These are phyloP conservation scores for Lutraria rhynchaena DNA, from an alignment of 1,140 invertebrate species.

Conservation along the genomic window DNA sequence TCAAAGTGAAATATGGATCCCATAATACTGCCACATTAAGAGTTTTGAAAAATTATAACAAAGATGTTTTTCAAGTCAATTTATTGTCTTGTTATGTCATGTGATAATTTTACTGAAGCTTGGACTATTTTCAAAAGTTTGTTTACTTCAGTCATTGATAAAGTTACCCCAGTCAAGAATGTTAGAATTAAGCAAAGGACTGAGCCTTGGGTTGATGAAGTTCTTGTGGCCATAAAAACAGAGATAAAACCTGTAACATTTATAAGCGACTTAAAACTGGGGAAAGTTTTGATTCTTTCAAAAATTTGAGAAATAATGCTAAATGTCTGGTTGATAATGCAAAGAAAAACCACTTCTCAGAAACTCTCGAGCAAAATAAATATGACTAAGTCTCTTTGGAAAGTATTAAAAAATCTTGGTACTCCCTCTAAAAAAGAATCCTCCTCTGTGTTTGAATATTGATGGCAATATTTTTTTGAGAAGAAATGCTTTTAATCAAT, in stretches of 20 bases:
- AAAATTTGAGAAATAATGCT: slow-evolving; percentile 20
- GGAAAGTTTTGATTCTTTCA: slow-evolving; percentile 26
- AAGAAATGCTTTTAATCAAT: too few species aligned
- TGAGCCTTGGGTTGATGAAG: slow-evolving; percentile 43
- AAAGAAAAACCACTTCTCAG: slow-evolving; percentile 8
- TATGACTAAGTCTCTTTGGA: slow-evolving; percentile 41
- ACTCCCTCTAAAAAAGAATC: slow-evolving; percentile 50
- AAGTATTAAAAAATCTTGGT: slow-evolving; percentile 32
- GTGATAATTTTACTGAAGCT: slow-evolving; percentile 44
- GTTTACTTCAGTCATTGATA: slow-evolving; percentile 33
- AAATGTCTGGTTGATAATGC: slow-evolving; percentile 19
- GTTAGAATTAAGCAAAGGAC: slow-evolving; percentile 30
- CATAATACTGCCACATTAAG: slow-evolving; percentile 36
- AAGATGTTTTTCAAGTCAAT: slow-evolving; percentile 36
- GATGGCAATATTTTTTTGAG: slow-evolving; percentile 39
- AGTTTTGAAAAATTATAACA: slow-evolving; percentile 35
- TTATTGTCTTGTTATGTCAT: slow-evolving; percentile 20
- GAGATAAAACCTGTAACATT: slow-evolving; percentile 14
- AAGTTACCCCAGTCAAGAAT: slow-evolving; percentile 30
- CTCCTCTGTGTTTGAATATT: slow-evolving; percentile 32
- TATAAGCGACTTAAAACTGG: slow-evolving; percentile 9
- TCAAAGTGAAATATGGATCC: slow-evolving; percentile 4
- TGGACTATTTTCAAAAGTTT: slow-evolving; percentile 36
- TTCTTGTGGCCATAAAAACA: slow-evolving; percentile 30
- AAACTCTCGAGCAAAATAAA: slow-evolving; percentile 29